Base-by-base conservation (phyloP, 2,797 vertebrate species). In the Chelonia mydas region DNA sequence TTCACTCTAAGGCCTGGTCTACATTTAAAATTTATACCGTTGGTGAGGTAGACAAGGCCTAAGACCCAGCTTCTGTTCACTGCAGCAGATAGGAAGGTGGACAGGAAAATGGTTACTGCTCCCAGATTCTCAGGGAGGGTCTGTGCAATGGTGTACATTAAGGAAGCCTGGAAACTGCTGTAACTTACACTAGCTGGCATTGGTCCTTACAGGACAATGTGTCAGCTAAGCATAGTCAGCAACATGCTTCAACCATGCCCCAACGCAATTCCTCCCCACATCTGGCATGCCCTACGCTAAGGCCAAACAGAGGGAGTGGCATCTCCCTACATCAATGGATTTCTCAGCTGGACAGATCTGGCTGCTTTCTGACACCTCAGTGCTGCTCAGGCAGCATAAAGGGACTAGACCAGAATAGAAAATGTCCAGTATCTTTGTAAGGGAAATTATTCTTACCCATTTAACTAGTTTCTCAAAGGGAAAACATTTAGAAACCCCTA, bases 201-300 rank as follows among this genome's bases (percentile, higher is more conserved):
- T 74, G 72, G 47, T 65, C 21, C 72, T 50, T 3, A 7, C 80
- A 45, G 76, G 89, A 54, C 50, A 54, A 21, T 0, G 0, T 49
- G 74, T 37, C 31, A 1, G 0, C 59, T 78, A 54, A 31, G 10
- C 11, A 72, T 31, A 37, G 33, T 31, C 81, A 47, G 21, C n/a
- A 51, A 12, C 6, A 4, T 0, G 0, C 7, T 55, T 76, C 25
- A 21, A 8, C 33, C 33, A 1, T 15, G 61, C 9, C 59, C 45
- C 84, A 1, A 2, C 50, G 53, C 88, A 25, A 1, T 78, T 59
- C 61, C 17, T 0, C 41, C 49, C 82, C 12, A 3, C 3, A 49
- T 76, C 74, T 74, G 11, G 76, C 21, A 37, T 53, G 81, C 54
- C 91, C 5, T 0, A 0, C 78, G 65, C 25, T 10, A 1, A 5